Conservation (phyloP, 2,113 vertebrate genomes). For the Ondatra zibethicus region DNA sequence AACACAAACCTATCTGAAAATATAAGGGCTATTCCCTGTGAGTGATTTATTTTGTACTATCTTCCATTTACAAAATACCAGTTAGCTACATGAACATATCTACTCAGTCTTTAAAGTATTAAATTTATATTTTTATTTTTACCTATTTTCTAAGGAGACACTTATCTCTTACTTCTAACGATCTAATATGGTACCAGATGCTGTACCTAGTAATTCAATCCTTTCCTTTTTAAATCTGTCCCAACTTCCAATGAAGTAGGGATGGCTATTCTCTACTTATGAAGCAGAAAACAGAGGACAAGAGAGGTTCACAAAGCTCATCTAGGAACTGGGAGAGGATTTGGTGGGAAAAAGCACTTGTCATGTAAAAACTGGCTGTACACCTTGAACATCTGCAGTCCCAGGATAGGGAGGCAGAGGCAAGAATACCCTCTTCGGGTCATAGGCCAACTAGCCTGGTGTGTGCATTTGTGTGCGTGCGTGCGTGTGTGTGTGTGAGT, state of each 20-base stretch:
- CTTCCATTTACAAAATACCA: slow-evolving; percentile 16
- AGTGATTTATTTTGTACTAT: neutral
- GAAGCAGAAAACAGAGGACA: slow-evolving; percentile 10
- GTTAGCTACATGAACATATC: neutral
- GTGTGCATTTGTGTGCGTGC: neutral
- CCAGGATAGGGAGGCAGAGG: no score
- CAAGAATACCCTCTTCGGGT: neutral
- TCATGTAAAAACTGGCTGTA: neutral
- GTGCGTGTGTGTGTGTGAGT: no score
- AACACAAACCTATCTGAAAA: neutral
- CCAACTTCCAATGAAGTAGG: neutral
- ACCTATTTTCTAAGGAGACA: neutral
- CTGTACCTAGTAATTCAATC: neutral
- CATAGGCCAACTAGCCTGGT: neutral
- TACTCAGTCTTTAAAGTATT: neutral
- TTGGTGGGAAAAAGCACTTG: neutral
- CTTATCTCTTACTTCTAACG: neutral
- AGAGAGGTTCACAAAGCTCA: neutral
- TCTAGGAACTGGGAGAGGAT: neutral
- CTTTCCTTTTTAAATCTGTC: neutral
- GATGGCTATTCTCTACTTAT: slow-evolving; percentile 20
- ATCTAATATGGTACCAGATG: neutral
- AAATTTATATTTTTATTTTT: neutral
- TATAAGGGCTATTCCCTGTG: no score
- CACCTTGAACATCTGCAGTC: neutral